Conservation (phyloP, 1,140 invertebrate genomes). For the Zaprionus vittiger region DNA sequence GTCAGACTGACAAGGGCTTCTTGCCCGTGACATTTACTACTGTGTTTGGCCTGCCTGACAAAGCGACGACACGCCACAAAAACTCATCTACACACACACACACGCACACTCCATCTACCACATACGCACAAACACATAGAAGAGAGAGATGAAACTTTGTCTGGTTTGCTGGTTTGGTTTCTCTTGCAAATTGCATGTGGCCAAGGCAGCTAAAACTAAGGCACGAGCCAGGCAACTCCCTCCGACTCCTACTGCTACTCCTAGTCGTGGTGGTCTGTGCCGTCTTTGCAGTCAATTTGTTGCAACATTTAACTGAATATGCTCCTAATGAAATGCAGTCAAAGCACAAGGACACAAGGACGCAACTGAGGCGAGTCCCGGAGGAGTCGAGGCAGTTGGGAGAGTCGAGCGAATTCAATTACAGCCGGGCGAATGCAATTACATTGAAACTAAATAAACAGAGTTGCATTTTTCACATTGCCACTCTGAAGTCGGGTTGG, state of each 20-base stretch:
- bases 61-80: slow-evolving; percentile 18
- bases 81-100: neutral
- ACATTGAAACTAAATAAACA: slow-evolving; percentile 73
- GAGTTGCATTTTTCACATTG: slow-evolving; percentile 55
- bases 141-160: slow-evolving; percentile 36
- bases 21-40: slow-evolving; percentile 34
- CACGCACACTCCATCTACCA: neutral
- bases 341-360: slow-evolving; percentile 36
- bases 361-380: neutral
- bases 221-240: neutral
- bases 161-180: slow-evolving; percentile 33
- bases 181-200: slow-evolving; percentile 45
- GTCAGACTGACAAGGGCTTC: slow-evolving; percentile 22
- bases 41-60: slow-evolving; percentile 28
- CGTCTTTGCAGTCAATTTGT: slow-evolving; percentile 41
- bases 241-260: neutral
- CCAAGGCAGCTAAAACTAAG: slow-evolving; percentile 20
- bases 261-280: neutral
- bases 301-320: slow-evolving; percentile 54
- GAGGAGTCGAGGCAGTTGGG: neutral
- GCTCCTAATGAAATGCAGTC: slow-evolving; percentile 52
- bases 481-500: slow-evolving; percentile 10
- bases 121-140: neutral
- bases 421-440: slow-evolving; percentile 71
- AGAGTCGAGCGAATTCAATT: slow-evolving; percentile 55